phyloP scores from a whole-genome alignment of 2,797 vertebrate species.

The Potorous gilbertii region DNA sequence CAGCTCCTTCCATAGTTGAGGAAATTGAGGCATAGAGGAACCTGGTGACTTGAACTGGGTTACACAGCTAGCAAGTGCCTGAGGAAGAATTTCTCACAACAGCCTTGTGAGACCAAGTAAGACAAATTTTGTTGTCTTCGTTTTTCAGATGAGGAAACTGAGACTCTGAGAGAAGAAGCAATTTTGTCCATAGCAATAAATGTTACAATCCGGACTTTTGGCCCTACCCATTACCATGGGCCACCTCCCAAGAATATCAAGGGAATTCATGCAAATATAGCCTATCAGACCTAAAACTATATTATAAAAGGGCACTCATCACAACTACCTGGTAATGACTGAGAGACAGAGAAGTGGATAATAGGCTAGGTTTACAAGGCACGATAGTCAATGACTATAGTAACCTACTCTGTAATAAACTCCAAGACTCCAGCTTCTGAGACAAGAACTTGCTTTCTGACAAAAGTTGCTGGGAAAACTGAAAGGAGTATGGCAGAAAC shows the following conservation, averaged over 20 bases:
- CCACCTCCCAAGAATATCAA: background rate
- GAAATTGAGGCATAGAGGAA: background rate
- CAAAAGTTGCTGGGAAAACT: too few species aligned
- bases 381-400: too few species aligned
- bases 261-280: too few species aligned
- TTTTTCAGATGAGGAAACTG: background rate
- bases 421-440: too few species aligned
- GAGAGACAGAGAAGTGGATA: too few species aligned
- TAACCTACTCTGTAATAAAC: too few species aligned
- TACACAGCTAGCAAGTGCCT: background rate
- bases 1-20: background rate
- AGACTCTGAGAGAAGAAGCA: background rate
- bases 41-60: background rate
- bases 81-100: background rate
- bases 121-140: background rate
- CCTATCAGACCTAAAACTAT: too few species aligned
- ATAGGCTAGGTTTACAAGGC: too few species aligned
- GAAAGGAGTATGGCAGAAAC: too few species aligned
- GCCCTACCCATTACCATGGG: background rate
- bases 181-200: background rate
- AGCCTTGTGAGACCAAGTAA: background rate
- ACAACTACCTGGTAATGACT: too few species aligned
- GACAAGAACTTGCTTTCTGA: too few species aligned
- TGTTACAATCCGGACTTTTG: background rate
- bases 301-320: too few species aligned